These are phyloP conservation scores for Pycnomerus fuliginosus DNA, from an alignment of 2,888 invertebrate genomes.

Conservation along the genomic window DNA sequence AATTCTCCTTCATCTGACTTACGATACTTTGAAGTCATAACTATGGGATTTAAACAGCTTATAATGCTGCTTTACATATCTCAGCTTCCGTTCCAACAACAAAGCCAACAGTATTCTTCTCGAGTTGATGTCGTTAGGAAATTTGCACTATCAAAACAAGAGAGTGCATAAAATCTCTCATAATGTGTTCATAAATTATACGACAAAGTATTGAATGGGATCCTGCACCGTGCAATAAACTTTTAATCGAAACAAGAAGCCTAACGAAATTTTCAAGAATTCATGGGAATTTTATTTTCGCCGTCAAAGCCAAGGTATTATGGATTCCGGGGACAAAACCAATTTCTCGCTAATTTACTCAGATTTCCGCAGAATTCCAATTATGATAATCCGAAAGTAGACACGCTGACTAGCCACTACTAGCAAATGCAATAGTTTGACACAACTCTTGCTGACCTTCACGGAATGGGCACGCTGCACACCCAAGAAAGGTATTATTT, in stretches of 20 bases:
- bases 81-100: conserved; percentile 31
- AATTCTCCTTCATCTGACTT: conserved; percentile 34
- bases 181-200: conserved; percentile 21
- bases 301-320: too few species aligned
- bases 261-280: too few species aligned
- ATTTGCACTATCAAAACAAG: not conserved
- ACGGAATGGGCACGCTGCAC: conserved; percentile 44
- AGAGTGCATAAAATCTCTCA: too few species aligned
- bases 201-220: conserved; percentile 12
- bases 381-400: conserved; percentile 31
- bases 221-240: not conserved
- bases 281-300: too few species aligned
- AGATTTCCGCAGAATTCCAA: too few species aligned
- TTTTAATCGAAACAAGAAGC: too few species aligned
- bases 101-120: conserved; percentile 1
- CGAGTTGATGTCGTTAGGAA: not conserved
- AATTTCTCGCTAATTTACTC: too few species aligned
- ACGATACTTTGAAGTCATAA: conserved; percentile 31
- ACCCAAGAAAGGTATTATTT: too few species aligned
- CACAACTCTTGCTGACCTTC: conserved; percentile 39
- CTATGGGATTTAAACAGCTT: conserved; percentile 29
- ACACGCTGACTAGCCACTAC: conserved; percentile 39
- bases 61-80: conserved; percentile 34
- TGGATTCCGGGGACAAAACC: too few species aligned
- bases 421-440: conserved; percentile 39